Evolutionary conservation across 2,113 vertebrate genomes (phyloP), one percentile per base, ranked within the genome.

Genomic region (Brienomyrus brachyistius): DNA sequence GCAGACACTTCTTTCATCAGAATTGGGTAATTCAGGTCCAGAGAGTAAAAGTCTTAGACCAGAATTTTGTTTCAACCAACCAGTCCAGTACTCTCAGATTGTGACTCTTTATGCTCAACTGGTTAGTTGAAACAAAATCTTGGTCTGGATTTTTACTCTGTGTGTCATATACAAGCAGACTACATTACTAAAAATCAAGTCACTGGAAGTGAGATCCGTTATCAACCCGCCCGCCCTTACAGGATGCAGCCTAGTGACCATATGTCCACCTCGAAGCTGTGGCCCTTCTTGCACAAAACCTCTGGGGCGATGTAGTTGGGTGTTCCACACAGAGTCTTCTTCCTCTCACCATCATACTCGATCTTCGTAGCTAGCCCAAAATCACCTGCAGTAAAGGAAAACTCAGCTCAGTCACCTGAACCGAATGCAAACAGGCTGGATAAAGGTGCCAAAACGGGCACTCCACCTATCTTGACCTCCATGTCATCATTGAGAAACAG

Each of bases 301-400:
- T 99, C 98, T 0, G 98, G 98, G 3, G 98, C 98, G 0, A 99
- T 99, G 95, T 99, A 99, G 94, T 99, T 99, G 5, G 98, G 98
- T 0, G 98, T 99, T 27, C 98, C 98, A 8, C 98, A 99, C 77
- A 99, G 88, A 0, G 98, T 99, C 95, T 98, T 99, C 96, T 99
- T 99, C 89, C 98, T 94, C 90, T 99, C 98, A 0, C 98, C 98
- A 0, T 99, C 98, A 1, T 97, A 99, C 91, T 98, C 97, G 0
- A 99, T 97, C 91, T 96, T 98, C 4, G 98, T 98, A 82, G 98
- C 98, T 94, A 99, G 91, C 54, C 98, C 98, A 91, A 99, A 99
- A 93, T 99, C 98, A 77, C 98, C 98, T 99, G 48, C 0, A 87
- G 19, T 59, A 21, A 35, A 21, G 13, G 7, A 23, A n/a, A 23